These are phyloP conservation scores for Epizoanthus scotinus DNA, from an alignment of 92 coral and sea anemone species.

Conservation along the genomic window DNA sequence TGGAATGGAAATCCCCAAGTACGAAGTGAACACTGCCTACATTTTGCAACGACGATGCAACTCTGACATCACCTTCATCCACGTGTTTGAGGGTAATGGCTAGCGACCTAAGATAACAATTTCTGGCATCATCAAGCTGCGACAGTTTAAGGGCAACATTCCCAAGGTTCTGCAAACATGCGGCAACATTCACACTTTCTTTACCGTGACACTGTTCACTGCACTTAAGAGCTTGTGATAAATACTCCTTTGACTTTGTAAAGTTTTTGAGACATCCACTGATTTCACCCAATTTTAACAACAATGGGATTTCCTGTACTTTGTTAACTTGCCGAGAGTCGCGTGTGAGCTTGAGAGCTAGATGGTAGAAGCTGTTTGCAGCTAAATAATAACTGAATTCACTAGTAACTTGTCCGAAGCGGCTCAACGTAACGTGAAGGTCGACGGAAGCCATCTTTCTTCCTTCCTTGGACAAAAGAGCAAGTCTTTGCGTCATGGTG, in stretches of 20 bases:
- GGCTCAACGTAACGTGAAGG: neutral
- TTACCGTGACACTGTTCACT: neutral
- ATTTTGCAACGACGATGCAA: slow-evolving; percentile 5
- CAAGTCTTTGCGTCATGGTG: neutral
- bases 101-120: neutral
- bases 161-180: neutral
- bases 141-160: neutral
- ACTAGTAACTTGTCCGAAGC: neutral
- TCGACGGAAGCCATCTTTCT: neutral
- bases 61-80: neutral
- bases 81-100: neutral
- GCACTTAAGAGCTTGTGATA: neutral
- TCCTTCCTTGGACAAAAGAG: neutral
- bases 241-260: neutral
- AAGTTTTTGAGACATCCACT: neutral
- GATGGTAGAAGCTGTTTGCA: neutral
- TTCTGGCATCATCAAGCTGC: slow-evolving; percentile 5
- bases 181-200: neutral
- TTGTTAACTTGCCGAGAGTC: neutral
- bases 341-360: neutral
- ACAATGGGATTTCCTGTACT: neutral
- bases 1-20: neutral
- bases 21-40: slow-evolving; percentile 1
- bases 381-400: neutral
- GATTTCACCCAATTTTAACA: neutral